Base-by-base conservation (phyloP, 2,113 vertebrate species). In the Campylorhamphus procurvoides region DNA sequence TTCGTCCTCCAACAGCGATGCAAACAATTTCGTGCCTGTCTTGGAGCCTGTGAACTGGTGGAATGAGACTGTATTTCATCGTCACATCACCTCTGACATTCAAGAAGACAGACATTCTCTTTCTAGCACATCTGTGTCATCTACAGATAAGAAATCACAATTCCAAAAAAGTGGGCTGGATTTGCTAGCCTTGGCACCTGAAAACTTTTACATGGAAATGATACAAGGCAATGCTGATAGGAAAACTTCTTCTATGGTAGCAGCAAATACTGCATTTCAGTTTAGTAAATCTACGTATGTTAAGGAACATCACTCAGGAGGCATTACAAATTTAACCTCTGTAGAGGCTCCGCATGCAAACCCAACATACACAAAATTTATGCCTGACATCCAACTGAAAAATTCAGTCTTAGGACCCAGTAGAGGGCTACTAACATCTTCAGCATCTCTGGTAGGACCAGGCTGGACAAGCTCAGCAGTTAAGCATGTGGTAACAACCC, bases 111-210 rank as follows among this genome's bases (percentile, higher is more conserved):
- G 66, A 49, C 64, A 91, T 71, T 78, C 46, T 78, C 60, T 60
- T 47, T 69, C 79, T 87, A 74, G 75, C 20, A 62, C 88, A 3
- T 59, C 77, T 68, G 3, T 90, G 49, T 83, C 72, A 95, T 72
- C 80, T 91, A 73, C 85, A 71, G 49, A 94, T 20, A 55, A 91
- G 93, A 72, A 93, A 40, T 4, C 93, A 33, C 63, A 44, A 17
- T 89, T 97, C 77, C 47, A 96, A 56, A 96, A 94, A 91, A 97
- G 88, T 71, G 69, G 42, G 22, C 63, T 87, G 66, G 69, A 94
- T 88, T 96, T 96, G 49, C 42, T 93, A 59, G 77, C 90, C 22
- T 84, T 88, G 1, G 9, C 49, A 37, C 37, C 67, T 95, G 83
- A 90, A 66, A 82, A 72, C 88, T 31, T 83, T 90, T 94, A 84